Evolutionary conservation across 2,888 invertebrate genomes (phyloP), one percentile per base, ranked within the genome.

Genomic region (Lepidocyrtoides sp.): DNA sequence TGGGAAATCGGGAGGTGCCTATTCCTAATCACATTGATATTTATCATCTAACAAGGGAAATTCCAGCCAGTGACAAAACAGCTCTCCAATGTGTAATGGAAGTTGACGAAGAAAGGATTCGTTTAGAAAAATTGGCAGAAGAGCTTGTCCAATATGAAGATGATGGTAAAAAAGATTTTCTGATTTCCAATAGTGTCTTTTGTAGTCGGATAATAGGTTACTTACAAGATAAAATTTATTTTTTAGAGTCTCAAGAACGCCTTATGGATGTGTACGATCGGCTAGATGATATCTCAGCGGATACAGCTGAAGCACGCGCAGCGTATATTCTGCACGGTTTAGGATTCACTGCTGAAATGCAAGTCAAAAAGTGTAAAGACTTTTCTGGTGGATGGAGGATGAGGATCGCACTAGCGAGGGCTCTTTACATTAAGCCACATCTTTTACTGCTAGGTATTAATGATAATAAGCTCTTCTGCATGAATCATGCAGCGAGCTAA

Each of bases 21-120:
- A 98, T 99, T 92, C 99, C 99, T 2, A 97, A 98, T 2, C 98
- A 98, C 95, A 98, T 99, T 94, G 99, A 99, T 96, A 99, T 99
- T 94, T 99, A 99, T 96, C 98, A 99, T 95, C 96, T 99, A 95
- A 98, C 98, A 10, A 97, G 99, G 79, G 99, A 99, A 96, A 99
- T 99, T 97, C 98, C 99, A 0, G 99, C 99, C n/a, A 98, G 98
- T 92, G 98, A 99, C 94, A 99, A 99, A 96, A 97, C 98, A 12
- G 99, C 99, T 2, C 96, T 99, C 84, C 96, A 98, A 95, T 98
- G 98, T 95, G 99, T 99, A 51, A 98, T 99, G 98, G 99, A 99
- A 95, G 99, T 99, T 0, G 99, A 99, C 95, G 97, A 98, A 95
- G 99, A 99, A 95, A 96, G 99, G 85, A 96, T 98, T 85, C 96